Conservation (phyloP, 2,113 vertebrate genomes). For the Varanus salvator region DNA sequence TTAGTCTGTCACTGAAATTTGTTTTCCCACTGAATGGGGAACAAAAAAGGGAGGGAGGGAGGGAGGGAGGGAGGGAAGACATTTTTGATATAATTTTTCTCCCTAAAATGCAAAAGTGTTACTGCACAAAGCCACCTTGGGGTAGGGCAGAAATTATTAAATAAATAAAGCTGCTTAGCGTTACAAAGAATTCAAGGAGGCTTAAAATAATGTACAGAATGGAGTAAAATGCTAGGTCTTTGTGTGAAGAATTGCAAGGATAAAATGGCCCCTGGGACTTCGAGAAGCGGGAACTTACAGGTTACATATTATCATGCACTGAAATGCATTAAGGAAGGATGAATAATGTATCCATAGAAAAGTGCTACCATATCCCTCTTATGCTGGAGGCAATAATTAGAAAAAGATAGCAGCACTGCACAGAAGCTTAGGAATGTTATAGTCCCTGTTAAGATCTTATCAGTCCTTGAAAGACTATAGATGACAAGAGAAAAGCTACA, state of each 20-base stretch:
- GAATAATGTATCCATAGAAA: neutral
- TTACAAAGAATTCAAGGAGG: neutral
- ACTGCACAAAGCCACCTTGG: too few relatives aligned
- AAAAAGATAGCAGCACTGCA: neutral
- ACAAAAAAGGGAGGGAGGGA: too few relatives aligned
- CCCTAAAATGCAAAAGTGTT: too few relatives aligned
- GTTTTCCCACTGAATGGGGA: too few relatives aligned
- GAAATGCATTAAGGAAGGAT: conserved; percentile 12
- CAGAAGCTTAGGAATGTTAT: neutral
- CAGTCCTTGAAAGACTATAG: neutral
- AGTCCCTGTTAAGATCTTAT: neutral
- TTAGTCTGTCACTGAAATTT: neutral
- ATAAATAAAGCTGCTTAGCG: too few relatives aligned
- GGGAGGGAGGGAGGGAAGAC: neutral
- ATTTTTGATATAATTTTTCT: neutral
- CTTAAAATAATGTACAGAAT: neutral
- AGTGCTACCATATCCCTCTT: neutral
- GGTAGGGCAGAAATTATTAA: too few relatives aligned
- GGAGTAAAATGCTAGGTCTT: neutral
- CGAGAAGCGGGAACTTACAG: conserved; percentile 10
- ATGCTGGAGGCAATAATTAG: neutral
- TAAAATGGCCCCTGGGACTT: neutral
- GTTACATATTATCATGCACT: conserved; percentile 4
- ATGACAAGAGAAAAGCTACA: conserved; percentile 22
- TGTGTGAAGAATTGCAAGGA: conserved; percentile 19